Evolutionary conservation across 2,797 vertebrate species (phyloP).

Genomic region (Phalanger gymnotis): DNA sequence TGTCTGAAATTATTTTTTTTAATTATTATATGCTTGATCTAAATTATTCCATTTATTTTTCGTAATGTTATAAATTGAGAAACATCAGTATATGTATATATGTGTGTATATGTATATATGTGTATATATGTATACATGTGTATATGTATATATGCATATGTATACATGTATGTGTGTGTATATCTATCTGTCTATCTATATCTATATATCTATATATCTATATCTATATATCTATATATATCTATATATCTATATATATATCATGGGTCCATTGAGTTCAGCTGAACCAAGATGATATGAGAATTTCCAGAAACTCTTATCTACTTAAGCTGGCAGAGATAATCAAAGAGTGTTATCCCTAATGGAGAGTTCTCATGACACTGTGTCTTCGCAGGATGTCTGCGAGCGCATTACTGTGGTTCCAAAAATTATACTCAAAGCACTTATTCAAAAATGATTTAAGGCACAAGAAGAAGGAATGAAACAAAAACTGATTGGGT

Average conservation of each 20-base stretch:
- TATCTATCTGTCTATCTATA: too few species aligned
- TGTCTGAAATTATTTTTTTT: background rate
- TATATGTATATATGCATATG: too few species aligned
- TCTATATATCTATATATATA: background rate
- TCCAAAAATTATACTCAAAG: slow-evolving; percentile 24
- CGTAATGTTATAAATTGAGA: slow-evolving; percentile 1
- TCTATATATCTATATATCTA: too few species aligned
- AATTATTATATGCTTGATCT: background rate
- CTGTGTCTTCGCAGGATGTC: slow-evolving; percentile 43
- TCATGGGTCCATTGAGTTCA: background rate
- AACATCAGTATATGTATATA: slow-evolving; percentile 1
- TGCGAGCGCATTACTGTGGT: background rate
- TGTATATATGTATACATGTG: too few species aligned
- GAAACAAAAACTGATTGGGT: slow-evolving; percentile 1
- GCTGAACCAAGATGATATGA: background rate
- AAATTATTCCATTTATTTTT: background rate
- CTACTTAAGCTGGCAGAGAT: slow-evolving; percentile 9
- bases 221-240: too few species aligned
- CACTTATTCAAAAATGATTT: slow-evolving; percentile 9
- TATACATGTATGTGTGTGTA: too few species aligned
- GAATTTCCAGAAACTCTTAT: background rate
- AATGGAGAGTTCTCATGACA: slow-evolving; percentile 16
- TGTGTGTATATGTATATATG: too few species aligned
- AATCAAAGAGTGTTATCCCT: background rate
- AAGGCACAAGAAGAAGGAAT: slow-evolving; percentile 29